Base-by-base conservation (phyloP, 2,113 vertebrate species). In the Nycticebus coucang region DNA sequence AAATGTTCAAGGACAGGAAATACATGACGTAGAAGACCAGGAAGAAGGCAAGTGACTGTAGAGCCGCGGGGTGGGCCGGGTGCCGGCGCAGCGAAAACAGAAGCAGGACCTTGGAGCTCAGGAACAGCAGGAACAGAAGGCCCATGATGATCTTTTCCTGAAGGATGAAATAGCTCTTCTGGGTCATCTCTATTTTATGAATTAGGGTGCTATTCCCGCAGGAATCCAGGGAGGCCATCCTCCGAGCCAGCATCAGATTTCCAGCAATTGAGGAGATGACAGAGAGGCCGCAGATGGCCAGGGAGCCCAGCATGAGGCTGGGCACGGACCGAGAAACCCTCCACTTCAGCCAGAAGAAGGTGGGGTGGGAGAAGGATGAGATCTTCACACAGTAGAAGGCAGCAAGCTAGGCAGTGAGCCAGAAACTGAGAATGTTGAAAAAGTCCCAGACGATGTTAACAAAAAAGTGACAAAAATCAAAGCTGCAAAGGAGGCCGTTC, bases 31-130 rank as follows among this genome's bases (percentile, higher is more conserved):
- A 97, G 0, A 97, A 28, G 41, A 97, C 30, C 24, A 98, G 92
- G 81, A 97, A 98, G 96, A 96, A 97, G 71, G 93, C 33, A 78
- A 98, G 92, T 1, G 95, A 96, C 93, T 97, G 98, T 55, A 98
- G 93, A 45, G 71, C 93, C 81, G 11, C 24, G 37, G 91, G 30
- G 30, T 98, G 97, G 80, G 96, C 91, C 87, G 78, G 72, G 35
- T 98, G 97, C 87, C 15, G 41, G 85, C 22, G 50, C 0, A 98
- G 33, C 6, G 93, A 98, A 62, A 18, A 89, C 60, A 98, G 86
- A 80, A 98, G 92, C 1, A 96, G 74, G 55, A 87, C 4, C 7
- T 21, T 96, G n/a, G 94, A 92, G n/a, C 91, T 3, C 64, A 96
- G 13, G 0, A 98, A 97, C 1, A 97, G 14, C 8, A 98, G 2